Evolutionary conservation across 2,888 invertebrate species (phyloP), one percentile per base, ranked within the genome.

Genomic region (Agrochola circellaris): DNA sequence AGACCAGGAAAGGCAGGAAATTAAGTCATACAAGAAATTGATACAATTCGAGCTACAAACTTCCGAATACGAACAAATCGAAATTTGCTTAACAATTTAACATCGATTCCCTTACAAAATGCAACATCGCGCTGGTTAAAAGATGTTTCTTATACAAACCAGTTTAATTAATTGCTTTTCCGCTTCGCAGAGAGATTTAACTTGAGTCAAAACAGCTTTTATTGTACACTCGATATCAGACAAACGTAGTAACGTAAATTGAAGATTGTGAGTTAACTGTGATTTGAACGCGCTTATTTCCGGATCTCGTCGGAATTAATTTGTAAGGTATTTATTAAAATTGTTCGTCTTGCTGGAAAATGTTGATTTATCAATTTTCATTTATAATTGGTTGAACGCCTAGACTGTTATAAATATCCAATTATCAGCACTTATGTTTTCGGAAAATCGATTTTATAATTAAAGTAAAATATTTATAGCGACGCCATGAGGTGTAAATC

Each of bases 91-190:
- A 86, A 87, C 87, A 88, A 84, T 87, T 85, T 73, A 86, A 89
- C 81, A 79, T 88, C 79, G 82, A 88, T 90, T 89, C 84, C 48
- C 60, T 81, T 74, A 77, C 77, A 82, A 89, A 90, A 87, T 90
- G 85, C 88, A 87, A 81, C 79, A 81, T 78, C 71, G 79, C 73
- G 73, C 70, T 60, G 81, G 84, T 74, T 77, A 64, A 87, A 34
- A 89, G 89, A 88, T 89, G 86, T 83, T 90, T 87, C 89, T 90
- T 91, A 89, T 85, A 90, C 90, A 92, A 93, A 92, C 90, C 87
- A 89, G 87, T 92, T 91, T 86, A 92, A 91, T 92, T 93, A 93
- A 93, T 93, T 91, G 92, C 91, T 93, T 91, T 90, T 83, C 88
- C 87, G 89, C 80, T 88, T 85, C 70, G 77, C 73, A 70, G 81